Evolutionary conservation across 1,140 invertebrate genomes (phyloP), one percentile per base, ranked within the genome.

Genomic region (Ostrea denselamellosa): DNA sequence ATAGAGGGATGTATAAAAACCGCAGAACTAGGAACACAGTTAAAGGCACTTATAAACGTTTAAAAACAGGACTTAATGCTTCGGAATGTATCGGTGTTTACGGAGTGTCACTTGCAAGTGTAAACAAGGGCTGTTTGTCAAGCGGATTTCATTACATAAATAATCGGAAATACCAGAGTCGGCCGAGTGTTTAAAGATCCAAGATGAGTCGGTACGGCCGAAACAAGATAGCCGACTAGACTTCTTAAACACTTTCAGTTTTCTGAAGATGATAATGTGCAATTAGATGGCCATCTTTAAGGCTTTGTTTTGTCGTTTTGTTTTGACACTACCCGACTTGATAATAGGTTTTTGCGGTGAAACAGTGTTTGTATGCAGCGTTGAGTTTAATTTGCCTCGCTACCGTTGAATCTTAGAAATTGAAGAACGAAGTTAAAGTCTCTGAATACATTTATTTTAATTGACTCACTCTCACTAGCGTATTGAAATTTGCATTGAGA

Each of bases 111-210:
- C 25, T 77, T 12, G 25, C 25, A 77, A 25, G 68, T 77, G 68
- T 77, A 77, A 77, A 77, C 25, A 77, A 77, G 68, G 68, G 25
- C 28, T 77, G 68, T 77, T 77, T 77, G 68, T 77, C 68, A 77
- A 77, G 68, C 68, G 68, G 68, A 77, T 12, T 77, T 77, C 68
- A 77, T 77, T 77, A 77, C 68, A 77, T 77, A 77, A 34, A 77
- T 77, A 34, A 77, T 77, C 68, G 68, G 68, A 77, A 77, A 77
- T 77, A 34, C 68, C 68, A 77, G 68, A 34, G 68, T 77, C 28
- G 68, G 28, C 68, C 68, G 28, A 77, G 25, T 77, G 68, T 77
- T 77, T 77, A 34, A 77, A 77, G 68, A 77, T 68, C n/a, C 0
- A 9, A 68, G 65, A 68, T 68, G 65, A 68, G 22, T 25, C 14